Evolutionary conservation across 2,113 vertebrate genomes (phyloP).

Genomic region (Glareola pratincola): DNA sequence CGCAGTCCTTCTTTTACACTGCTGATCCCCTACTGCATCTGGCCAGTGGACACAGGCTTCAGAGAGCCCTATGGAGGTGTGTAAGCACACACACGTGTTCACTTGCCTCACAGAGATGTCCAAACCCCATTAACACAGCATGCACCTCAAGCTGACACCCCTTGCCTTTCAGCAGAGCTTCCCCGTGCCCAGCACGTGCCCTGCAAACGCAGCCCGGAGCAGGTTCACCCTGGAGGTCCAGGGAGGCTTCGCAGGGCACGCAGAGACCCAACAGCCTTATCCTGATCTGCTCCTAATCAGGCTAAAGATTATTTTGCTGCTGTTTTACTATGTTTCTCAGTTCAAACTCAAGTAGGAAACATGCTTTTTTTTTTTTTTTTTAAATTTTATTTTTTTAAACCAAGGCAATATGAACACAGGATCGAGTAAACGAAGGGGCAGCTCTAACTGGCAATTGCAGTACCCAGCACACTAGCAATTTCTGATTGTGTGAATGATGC

Average conservation of each 20-base stretch:
- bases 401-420: neutral
- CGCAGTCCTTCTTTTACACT: neutral
- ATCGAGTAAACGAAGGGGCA: neutral
- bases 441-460: neutral
- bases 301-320: neutral
- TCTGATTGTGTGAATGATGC: constrained; percentile 26
- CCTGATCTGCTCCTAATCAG: neutral
- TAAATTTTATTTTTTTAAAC: neutral
- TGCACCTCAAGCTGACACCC: neutral
- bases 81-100: rapidly evolving
- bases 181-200: rapidly evolving
- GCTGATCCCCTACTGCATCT: neutral
- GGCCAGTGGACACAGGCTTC: neutral
- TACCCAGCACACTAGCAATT: neutral
- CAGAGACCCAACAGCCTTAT: neutral
- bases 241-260: rapidly evolving
- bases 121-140: neutral
- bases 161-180: neutral
- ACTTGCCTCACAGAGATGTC: neutral
- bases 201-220: neutral
- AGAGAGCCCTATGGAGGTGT: rapidly evolving
- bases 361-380: neutral
- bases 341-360: neutral
- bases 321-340: neutral
- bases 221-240: neutral